These are phyloP conservation scores for Platycercus adscitus DNA, from an alignment of 2,113 vertebrate genomes.

Conservation along the genomic window DNA sequence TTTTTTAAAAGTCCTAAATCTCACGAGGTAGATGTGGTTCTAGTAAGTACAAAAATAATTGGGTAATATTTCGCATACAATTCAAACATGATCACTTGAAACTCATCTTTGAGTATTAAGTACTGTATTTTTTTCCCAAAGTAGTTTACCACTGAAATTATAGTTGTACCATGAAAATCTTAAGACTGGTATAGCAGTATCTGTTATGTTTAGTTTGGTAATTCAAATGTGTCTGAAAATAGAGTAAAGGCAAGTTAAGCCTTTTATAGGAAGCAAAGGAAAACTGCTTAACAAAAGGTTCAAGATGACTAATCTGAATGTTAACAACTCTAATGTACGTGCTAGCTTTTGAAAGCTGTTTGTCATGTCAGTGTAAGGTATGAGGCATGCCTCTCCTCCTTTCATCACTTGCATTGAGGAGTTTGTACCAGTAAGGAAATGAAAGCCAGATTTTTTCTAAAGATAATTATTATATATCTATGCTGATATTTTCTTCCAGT, in stretches of 20 bases:
- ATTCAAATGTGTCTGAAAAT: background rate
- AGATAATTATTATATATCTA: background rate
- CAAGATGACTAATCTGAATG: conserved; percentile 20
- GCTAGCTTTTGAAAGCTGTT: conserved; percentile 3
- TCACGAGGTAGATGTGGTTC: background rate
- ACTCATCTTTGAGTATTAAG: background rate
- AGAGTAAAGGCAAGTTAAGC: background rate
- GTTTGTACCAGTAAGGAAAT: background rate
- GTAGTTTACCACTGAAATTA: background rate
- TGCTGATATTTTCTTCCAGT: background rate
- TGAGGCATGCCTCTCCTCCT: background rate
- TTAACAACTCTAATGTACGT: background rate
- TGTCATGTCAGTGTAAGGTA: background rate
- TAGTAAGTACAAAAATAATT: background rate
- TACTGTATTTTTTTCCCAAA: background rate
- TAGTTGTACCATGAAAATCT: background rate
- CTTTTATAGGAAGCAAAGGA: background rate
- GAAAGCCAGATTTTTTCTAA: background rate
- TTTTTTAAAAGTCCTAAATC: background rate
- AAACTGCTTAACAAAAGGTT: conserved; percentile 12
- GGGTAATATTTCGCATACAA: background rate
- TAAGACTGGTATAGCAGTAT: background rate
- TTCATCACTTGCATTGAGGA: background rate
- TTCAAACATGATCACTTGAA: background rate
- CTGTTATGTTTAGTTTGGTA: conserved; percentile 4